Percentiles rank a stretch among this genome's conserved stretches.
Evolutionary conservation across 2,888 invertebrate species (phyloP).

Genomic region (Phlogophora meticulosa): DNA sequence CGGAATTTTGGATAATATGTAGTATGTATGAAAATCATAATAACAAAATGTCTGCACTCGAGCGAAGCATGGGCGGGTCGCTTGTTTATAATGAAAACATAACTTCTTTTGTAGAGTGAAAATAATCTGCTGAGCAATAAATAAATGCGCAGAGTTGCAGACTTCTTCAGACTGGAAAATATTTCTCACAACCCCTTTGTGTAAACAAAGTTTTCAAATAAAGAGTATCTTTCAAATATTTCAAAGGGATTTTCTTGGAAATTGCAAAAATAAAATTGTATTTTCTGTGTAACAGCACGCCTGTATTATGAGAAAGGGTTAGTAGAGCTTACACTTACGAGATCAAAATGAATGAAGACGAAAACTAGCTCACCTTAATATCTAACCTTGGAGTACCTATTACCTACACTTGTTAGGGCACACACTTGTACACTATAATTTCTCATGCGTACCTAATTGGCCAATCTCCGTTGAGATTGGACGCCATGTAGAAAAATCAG

Average conservation of each 20-base stretch:
- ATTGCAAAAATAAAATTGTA: slow-evolving; percentile 20
- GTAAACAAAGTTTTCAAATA: slow-evolving; percentile 40
- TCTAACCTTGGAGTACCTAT: too few relatives aligned
- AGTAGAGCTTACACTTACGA: background rate
- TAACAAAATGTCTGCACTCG: too few relatives aligned
- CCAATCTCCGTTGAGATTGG: too few relatives aligned
- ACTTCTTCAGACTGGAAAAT: slow-evolving; percentile 7
- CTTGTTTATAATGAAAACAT: too few relatives aligned
- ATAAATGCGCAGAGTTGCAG: slow-evolving; percentile 16
- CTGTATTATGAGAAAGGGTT: background rate
- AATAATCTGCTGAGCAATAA: slow-evolving; percentile 37
- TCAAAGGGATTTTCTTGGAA: slow-evolving; percentile 29
- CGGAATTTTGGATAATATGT: too few relatives aligned
- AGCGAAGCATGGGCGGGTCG: too few relatives aligned
- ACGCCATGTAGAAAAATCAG: too few relatives aligned
- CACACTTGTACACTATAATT: too few relatives aligned
- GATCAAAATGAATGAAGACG: background rate
- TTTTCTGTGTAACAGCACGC: background rate
- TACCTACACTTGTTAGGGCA: too few relatives aligned
- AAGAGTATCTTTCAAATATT: slow-evolving; percentile 36
- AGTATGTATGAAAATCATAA: too few relatives aligned
- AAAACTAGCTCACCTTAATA: too few relatives aligned
- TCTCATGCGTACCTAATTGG: too few relatives aligned
- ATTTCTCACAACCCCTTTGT: slow-evolving; percentile 31
- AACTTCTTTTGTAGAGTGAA: slow-evolving; percentile 10